Percentiles rank a stretch among this genome's conserved stretches.
Evolutionary conservation across 2,888 invertebrate genomes (phyloP).

Genomic region (Cryptops parisi): DNA sequence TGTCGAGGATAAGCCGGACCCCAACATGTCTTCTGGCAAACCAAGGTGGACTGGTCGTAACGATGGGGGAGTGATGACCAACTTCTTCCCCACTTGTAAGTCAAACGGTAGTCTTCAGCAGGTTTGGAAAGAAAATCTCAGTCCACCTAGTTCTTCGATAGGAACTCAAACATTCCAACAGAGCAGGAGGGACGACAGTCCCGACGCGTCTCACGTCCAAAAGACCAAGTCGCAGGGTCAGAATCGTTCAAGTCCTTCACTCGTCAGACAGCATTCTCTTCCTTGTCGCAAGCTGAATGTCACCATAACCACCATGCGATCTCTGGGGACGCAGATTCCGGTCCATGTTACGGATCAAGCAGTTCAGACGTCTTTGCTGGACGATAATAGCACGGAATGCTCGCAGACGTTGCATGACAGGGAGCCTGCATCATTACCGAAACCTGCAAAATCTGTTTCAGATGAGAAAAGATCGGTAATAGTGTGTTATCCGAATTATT

Average conservation of each 20-base stretch:
- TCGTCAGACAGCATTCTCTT: slow-evolving; percentile 3
- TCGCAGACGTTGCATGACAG: not conserved
- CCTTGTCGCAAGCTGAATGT: slow-evolving; percentile 16
- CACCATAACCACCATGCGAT: slow-evolving; percentile 18
- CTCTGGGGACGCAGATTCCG: slow-evolving; percentile 24
- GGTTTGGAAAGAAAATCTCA: not conserved
- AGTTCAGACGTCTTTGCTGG: slow-evolving; percentile 23
- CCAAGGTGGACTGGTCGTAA: not conserved
- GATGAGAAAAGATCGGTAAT: slow-evolving; percentile 47
- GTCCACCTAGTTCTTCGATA: slow-evolving; percentile 10
- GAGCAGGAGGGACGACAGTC: slow-evolving; percentile 18
- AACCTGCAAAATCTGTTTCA: not conserved
- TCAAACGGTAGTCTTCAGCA: slow-evolving; percentile 11
- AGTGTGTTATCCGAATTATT: slow-evolving; percentile 80
- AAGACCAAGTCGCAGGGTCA: slow-evolving; percentile 11
- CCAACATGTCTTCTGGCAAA: not conserved
- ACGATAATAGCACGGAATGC: not conserved
- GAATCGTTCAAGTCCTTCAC: not conserved
- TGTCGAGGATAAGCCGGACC: not conserved
- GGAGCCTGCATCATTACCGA: not conserved
- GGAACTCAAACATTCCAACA: slow-evolving; percentile 21
- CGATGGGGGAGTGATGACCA: slow-evolving; percentile 19
- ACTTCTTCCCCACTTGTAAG: slow-evolving; percentile 19
- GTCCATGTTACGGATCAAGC: slow-evolving; percentile 24
- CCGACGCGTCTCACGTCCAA: slow-evolving; percentile 17